Percentiles rank a stretch among this genome's conserved stretches.
These are phyloP conservation scores for Sebastes schlegelii DNA, from an alignment of 2,113 vertebrate genomes.

Conservation along the genomic window DNA sequence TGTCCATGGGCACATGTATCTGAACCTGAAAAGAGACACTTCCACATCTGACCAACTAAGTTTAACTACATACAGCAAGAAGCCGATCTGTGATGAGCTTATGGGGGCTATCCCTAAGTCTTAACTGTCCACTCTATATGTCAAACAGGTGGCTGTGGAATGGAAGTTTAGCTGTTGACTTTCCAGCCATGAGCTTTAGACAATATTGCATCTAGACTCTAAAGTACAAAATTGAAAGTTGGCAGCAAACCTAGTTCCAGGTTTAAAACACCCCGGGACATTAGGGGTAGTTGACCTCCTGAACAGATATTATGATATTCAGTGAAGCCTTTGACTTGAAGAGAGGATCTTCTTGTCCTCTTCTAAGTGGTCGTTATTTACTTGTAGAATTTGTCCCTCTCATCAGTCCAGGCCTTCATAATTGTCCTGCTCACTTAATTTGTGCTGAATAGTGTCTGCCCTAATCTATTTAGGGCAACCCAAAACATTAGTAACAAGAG, in stretches of 20 bases:
- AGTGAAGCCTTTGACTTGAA: not conserved
- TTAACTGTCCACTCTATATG: not conserved
- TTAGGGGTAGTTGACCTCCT: not conserved
- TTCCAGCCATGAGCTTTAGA: not conserved
- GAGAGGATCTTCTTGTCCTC: not conserved
- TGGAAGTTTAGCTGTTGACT: not conserved
- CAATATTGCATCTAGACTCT: not conserved
- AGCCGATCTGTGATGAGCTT: no score
- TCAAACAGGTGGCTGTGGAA: not conserved
- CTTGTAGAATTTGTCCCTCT: slow-evolving; percentile 8
- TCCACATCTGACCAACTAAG: not conserved
- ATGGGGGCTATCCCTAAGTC: not conserved
- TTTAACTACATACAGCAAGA: not conserved
- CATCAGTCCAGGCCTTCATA: slow-evolving; percentile 9
- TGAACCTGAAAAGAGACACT: slow-evolving; percentile 68
- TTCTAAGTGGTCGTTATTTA: slow-evolving; percentile 1
- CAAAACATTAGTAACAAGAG: slow-evolving; percentile 47
- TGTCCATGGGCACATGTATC: no score
- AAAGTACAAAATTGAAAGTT: not conserved
- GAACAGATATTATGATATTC: not conserved
- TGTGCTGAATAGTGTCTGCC: slow-evolving; percentile 23
- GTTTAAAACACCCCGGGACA: not conserved
- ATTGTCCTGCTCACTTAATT: slow-evolving; percentile 16
- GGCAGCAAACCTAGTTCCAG: not conserved
- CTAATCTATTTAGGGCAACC: slow-evolving; percentile 40